phyloP scores from a whole-genome alignment of 2,797 vertebrate genomes.

The Valencia hispanica region DNA sequence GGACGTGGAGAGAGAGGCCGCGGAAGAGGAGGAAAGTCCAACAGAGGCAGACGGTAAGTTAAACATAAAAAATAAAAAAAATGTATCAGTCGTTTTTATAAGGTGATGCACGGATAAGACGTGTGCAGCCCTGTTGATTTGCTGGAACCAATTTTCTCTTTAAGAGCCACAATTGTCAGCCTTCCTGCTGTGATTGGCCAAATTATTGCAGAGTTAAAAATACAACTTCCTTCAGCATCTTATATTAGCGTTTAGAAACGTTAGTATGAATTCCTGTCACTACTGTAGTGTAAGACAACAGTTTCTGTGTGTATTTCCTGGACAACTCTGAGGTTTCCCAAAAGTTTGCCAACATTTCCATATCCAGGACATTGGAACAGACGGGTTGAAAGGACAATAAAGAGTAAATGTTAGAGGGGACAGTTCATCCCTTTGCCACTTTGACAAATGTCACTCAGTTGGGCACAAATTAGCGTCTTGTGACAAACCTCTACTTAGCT shows the following conservation, averaged over 20 bases:
- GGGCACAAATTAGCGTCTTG: neutral
- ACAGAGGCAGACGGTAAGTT: slow-evolving; percentile 84
- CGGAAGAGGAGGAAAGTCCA: slow-evolving; percentile 88
- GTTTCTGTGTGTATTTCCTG: too few species aligned
- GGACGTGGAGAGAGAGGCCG: slow-evolving; percentile 85
- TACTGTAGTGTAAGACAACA: neutral
- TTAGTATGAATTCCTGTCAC: neutral
- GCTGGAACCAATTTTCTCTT: neutral
- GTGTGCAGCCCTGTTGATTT: neutral
- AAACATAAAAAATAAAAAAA: too few species aligned
- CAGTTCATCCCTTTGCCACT: neutral
- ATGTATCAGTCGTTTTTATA: neutral
- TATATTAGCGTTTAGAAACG: neutral
- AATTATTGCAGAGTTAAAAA: neutral
- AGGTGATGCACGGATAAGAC: neutral
- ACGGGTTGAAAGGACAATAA: too few species aligned
- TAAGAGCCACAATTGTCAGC: neutral
- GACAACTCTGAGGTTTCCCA: too few species aligned
- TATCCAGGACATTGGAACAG: too few species aligned
- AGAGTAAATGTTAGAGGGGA: too few species aligned
- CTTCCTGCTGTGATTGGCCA: neutral
- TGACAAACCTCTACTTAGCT: neutral
- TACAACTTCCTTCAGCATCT: neutral
- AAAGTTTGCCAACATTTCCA: too few species aligned
- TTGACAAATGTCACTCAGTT: neutral